Percentiles rank a stretch among this genome's conserved stretches.
phyloP scores from a whole-genome alignment of 2,113 vertebrate species.

The Chamaea fasciata region DNA sequence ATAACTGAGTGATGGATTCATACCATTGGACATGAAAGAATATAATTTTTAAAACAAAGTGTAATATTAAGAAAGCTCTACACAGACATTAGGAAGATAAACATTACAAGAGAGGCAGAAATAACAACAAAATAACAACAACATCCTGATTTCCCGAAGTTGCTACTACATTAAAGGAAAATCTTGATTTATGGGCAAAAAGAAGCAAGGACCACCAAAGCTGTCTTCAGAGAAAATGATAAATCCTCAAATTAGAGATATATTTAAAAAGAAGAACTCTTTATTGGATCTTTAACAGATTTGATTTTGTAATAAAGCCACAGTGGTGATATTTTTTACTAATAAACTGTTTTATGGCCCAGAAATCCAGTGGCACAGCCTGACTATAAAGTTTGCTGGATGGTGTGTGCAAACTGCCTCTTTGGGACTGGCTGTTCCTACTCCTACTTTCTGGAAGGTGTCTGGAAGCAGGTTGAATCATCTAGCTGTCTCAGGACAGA shows the following conservation, averaged over 20 bases:
- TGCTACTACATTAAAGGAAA: not conserved
- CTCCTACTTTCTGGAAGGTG: not conserved
- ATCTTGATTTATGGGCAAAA: not conserved
- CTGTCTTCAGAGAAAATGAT: not conserved
- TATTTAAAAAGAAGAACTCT: not conserved
- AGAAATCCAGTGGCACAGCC: not conserved
- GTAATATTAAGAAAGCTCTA: not conserved
- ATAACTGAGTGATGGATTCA: not conserved
- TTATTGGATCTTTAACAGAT: not conserved
- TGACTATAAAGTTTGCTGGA: not conserved
- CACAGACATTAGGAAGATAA: not conserved
- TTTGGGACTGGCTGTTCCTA: not conserved
- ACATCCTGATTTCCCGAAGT: not conserved
- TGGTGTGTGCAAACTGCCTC: fast-evolving
- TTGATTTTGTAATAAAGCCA: not conserved
- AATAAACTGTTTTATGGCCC: not conserved
- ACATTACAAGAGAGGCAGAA: not conserved
- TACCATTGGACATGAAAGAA: not conserved
- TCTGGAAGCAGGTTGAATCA: not conserved
- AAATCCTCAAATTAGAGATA: not conserved
- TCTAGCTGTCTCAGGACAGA: not conserved
- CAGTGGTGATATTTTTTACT: not conserved
- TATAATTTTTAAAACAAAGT: not conserved
- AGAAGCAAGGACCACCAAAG: not conserved
- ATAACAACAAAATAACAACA: not conserved